Evolutionary conservation across 2,888 invertebrate genomes (phyloP).

Genomic region (Kuschelorhynchus macadamiae): DNA sequence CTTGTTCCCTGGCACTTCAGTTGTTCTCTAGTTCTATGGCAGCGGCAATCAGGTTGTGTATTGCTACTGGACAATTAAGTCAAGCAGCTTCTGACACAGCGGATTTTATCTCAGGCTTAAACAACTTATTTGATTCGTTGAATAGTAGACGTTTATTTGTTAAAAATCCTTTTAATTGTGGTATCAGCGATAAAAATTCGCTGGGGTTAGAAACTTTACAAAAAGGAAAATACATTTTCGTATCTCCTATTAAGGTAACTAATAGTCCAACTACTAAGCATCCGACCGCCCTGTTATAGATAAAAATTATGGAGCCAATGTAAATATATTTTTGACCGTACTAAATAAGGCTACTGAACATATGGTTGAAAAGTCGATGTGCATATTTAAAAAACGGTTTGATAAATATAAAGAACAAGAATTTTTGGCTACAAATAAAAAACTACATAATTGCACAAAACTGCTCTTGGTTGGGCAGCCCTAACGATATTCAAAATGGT

Average conservation of each 20-base stretch:
- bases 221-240: constrained; percentile 8
- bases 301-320: not conserved
- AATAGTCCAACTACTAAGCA: not conserved
- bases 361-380: constrained; percentile 1
- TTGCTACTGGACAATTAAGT: constrained; percentile 2
- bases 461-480: constrained; percentile 5
- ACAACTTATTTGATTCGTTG: constrained; percentile 6
- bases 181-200: constrained; percentile 1
- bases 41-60: not conserved
- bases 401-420: constrained; percentile 3
- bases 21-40: constrained; percentile 2
- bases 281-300: not conserved
- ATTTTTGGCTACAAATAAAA: constrained; percentile 5
- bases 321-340: constrained; percentile 4
- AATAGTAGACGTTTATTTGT: constrained; percentile 4
- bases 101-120: too few species aligned
- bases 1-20: constrained; percentile 5
- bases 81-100: not conserved
- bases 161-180: constrained; percentile 9
- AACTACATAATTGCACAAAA: constrained; percentile 7
- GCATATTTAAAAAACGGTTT: constrained; percentile 2
- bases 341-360: constrained; percentile 1
- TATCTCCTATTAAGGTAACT: constrained; percentile 2
- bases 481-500: too few species aligned
- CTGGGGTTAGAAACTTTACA: not conserved